Evolutionary conservation across 2,113 vertebrate species (phyloP), one percentile per base, ranked within the genome.

Genomic region (Tachuris rubrigastra): DNA sequence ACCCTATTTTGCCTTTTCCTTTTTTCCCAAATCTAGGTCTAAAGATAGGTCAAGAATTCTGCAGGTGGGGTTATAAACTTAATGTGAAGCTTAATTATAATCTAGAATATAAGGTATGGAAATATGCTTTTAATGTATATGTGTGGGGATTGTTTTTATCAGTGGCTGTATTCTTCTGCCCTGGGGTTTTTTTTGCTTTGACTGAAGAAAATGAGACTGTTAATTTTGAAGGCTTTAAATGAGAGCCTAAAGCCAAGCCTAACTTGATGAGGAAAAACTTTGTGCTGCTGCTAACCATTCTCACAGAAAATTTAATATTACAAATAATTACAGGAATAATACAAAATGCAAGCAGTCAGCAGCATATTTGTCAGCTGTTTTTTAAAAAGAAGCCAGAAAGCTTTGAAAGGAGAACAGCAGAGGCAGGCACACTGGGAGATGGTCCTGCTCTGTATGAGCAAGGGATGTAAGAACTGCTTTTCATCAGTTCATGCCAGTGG

Each of bases 221-320:
- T 85, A 62, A 73, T 96, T 91, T 35, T 69, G 81, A 87, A 94
- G 91, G 37, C 56, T 69, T 92, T 65, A 85, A 87, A 53, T 24
- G 74, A 33, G 3, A 11, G 66, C 55, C 60, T 74, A 58, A 58
- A 87, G 39, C 42, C 52, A 87, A 92, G 33, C 19, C 35, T 49
- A 46, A 59, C 39, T 39, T 62, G 52, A 66, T 63, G 80, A 93
- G 65, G 49, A 79, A 85, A 53, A 91, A 3, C 49, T 49, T 52
- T 20, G 20, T 44, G 50, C 28, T 87, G 66, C 65, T 85, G 35
- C 67, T 87, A 79, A 56, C 39, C 33, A 19, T 87, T 67, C 23
- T 8, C 58, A 37, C 35, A 52, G 41, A 52, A 58, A 94, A 76
- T 77, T 71, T 76, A 79, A 62, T 89, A 87, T 42, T 9, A 9